A percentile compares a stretch with the other conserved stretches of the same genome.
Evolutionary conservation across 2,797 vertebrate species (phyloP).

Genomic region (Holocentrus rufus): DNA sequence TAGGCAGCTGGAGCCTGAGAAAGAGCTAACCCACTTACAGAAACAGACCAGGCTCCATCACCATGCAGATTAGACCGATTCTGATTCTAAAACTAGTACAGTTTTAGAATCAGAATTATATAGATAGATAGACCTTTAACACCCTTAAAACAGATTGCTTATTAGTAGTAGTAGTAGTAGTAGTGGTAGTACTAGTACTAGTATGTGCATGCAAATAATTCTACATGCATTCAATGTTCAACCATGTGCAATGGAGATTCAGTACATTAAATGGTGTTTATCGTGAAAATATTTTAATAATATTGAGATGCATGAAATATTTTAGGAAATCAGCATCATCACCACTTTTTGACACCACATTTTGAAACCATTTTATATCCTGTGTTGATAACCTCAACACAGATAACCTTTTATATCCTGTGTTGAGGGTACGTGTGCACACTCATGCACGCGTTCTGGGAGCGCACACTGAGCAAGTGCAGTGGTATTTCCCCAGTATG

Average conservation of each 20-base stretch:
- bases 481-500: slow-evolving; percentile 50
- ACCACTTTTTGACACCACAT: too few relatives aligned
- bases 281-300: too few relatives aligned
- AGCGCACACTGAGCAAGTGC: neutral
- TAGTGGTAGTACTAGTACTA: too few relatives aligned
- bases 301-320: neutral
- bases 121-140: too few relatives aligned
- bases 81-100: neutral
- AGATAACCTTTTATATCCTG: too few relatives aligned
- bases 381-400: too few relatives aligned
- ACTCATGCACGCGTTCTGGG: neutral
- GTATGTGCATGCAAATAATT: too few relatives aligned
- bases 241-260: too few relatives aligned
- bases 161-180: too few relatives aligned
- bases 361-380: slow-evolving; percentile 1
- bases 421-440: slow-evolving; percentile 6
- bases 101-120: slow-evolving; percentile 59
- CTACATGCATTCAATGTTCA: too few relatives aligned
- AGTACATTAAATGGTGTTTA: too few relatives aligned
- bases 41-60: slow-evolving; percentile 49
- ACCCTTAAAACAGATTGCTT: too few relatives aligned
- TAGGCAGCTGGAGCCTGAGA: slow-evolving; percentile 65
- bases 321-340: neutral
- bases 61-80: neutral
- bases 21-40: slow-evolving; percentile 55